Base-by-base conservation (phyloP, 1,140 invertebrate species). In the Leptinotarsa undecemlineata region DNA sequence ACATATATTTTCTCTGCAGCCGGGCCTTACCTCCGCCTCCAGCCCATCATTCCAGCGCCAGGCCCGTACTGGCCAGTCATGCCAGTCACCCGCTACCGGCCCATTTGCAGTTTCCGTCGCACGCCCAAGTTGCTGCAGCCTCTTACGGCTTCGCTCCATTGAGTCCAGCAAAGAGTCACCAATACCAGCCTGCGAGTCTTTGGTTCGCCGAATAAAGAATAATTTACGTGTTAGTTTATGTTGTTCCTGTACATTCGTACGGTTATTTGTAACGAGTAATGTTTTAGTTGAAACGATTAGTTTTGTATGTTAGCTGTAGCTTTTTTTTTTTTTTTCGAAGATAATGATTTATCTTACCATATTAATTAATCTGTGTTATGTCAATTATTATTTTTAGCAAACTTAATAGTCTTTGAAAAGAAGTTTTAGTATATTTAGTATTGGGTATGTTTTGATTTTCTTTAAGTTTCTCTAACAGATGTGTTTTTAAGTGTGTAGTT, bases 21-120 rank as follows among this genome's bases (percentile, higher is more conserved):
- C 90, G 92, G 76, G 92, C 92, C 63, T 89, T 93, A 76, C 91
- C 92, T 74, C 92, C 93, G 73, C 94, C 94, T 14, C 94, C 94
- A 75, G 94, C 94, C 48, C 94, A 95, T 85, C 94, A 96, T 86
- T 92, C 92, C n/a, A 75, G 71, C 81, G 92, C 93, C 75, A 87
- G 93, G 79, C 92, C 94, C 77, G 90, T 95, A 70, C 85, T 93
- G 78, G 89, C 92, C n/a, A 89, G 90, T 69, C 89, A 90, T 83
- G 87, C 92, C 70, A 88, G 90, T 72, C 93, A 95, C 84, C 94
- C 94, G 71, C 86, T 95, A 79, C 94, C 94, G 73, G 94, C 94
- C 11, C 94, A 96, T 85, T 91, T 95, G 86, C 94, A 95, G 85
- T 91, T 93, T 81, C 90, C 89, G 74, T 87, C 90, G 26, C 91